These are phyloP conservation scores for Ormyrus labotus DNA, from an alignment of 2,888 invertebrate genomes.

Conservation along the genomic window DNA sequence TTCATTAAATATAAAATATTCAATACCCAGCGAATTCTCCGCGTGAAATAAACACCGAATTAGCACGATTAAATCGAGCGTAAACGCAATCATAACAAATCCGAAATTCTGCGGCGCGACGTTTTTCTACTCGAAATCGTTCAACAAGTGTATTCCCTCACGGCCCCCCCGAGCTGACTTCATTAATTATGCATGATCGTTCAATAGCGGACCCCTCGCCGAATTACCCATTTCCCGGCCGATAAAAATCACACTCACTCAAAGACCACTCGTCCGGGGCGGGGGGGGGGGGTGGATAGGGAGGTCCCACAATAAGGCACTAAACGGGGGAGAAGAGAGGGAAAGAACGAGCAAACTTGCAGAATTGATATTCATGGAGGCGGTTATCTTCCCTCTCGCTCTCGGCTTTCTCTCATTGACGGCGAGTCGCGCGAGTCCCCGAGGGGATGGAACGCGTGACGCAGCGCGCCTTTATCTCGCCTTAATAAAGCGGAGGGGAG, in stretches of 20 bases:
- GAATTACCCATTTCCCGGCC: too few species aligned
- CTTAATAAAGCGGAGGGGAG: constrained; percentile 5
- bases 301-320: too few species aligned
- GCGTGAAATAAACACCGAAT: not conserved
- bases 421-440: not conserved
- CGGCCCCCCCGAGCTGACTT: too few species aligned
- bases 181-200: too few species aligned
- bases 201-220: too few species aligned
- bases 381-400: not conserved
- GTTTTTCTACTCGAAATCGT: too few species aligned
- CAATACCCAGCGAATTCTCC: not conserved
- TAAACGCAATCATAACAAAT: too few species aligned
- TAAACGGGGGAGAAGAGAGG: not conserved
- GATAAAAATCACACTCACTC: not conserved
- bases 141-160: too few species aligned
- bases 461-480: constrained; percentile 16
- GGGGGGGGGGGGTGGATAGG: not conserved
- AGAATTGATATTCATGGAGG: constrained; percentile 47
- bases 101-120: too few species aligned
- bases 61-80: too few species aligned
- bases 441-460: not conserved
- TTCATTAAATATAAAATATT: too few species aligned
- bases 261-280: not conserved
- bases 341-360: constrained; percentile 42
- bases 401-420: not conserved